phyloP scores from a whole-genome alignment of 2,888 invertebrate genomes.

The Agonum fuliginosum region DNA sequence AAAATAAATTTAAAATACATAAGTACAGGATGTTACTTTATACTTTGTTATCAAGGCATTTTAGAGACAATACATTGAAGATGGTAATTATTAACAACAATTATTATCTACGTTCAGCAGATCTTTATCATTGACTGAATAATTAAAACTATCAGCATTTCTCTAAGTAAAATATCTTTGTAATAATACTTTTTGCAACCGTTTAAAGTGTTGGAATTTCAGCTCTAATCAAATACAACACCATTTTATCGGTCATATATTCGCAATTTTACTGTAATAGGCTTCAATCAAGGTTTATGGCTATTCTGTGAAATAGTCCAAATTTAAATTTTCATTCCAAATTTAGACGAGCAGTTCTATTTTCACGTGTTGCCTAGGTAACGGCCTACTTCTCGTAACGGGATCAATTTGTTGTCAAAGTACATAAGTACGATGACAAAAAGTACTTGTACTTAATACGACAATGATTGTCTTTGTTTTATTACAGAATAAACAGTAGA shows the following conservation, averaged over 20 bases:
- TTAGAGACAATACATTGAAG: too few species aligned
- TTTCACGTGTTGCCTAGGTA: slow-evolving; percentile 9
- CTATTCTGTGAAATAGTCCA: slow-evolving; percentile 16
- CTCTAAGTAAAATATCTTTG: too few species aligned
- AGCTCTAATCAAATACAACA: too few species aligned
- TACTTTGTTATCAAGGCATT: too few species aligned
- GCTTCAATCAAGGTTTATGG: not conserved
- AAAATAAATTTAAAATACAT: too few species aligned
- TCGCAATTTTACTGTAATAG: not conserved
- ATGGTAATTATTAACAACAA: too few species aligned
- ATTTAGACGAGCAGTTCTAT: slow-evolving; percentile 25
- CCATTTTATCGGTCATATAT: not conserved
- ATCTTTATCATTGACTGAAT: too few species aligned
- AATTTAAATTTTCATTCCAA: slow-evolving; percentile 39
- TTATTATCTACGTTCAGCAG: too few species aligned
- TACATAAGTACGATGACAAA: slow-evolving; percentile 15
- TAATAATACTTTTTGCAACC: too few species aligned
- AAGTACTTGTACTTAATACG: not conserved
- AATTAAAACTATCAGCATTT: too few species aligned
- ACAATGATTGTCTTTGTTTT: not conserved
- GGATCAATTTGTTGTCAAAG: slow-evolving; percentile 33
- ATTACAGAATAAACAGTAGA: not conserved
- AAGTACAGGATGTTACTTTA: too few species aligned
- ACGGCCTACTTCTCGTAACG: slow-evolving; percentile 22
- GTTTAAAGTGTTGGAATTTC: too few species aligned